Base-by-base conservation (phyloP, 2,113 vertebrate genomes). In the Aleadryas rufinucha region DNA sequence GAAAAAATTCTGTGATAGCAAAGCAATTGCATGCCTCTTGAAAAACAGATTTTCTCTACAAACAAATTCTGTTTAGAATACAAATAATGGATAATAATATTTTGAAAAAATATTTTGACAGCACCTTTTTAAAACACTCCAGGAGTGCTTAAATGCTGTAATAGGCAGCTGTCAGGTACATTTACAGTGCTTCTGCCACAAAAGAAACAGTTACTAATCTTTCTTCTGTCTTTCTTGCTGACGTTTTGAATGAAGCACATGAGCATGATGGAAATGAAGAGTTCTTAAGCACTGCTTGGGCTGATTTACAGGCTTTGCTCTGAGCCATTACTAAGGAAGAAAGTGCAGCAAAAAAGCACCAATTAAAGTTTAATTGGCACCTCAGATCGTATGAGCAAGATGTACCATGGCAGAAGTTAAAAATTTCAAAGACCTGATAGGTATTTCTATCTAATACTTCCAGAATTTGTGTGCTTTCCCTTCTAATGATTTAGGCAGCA, bases 151-250 rank as follows among this genome's bases (percentile, higher is more conserved):
- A 70, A 64, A 66, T 81, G 60, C 41, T 57, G 12, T 93, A 94
- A 96, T 93, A 96, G 93, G 88, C 95, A 96, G 79, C 96, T 96
- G 93, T 96, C 91, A 96, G 80, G 71, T 88, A 93, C 76, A 28
- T 90, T 84, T 84, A 56, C 59, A 63, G 59, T 93, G 85, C 75
- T 83, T 59, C 92, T 96, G 53, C 92, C 72, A 75, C 80, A 88
- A 84, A 93, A 81, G 83, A 71, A 60, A 39, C 47, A 90, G 71
- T 95, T 90, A 70, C 28, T 95, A 91, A 96, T 94, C 86, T 96
- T 96, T 70, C 82, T 80, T 78, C 47, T 71, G 60, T 54, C 72
- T 81, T 86, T 41, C 65, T 82, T 87, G 63, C 54, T 94, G 88
- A 66, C 0, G 0, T 84, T 75, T 85, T 84, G 78, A 95, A 88